Evolutionary conservation across 1,140 invertebrate genomes (phyloP), one percentile per base, ranked within the genome.

Genomic region (Sycophila sp.): DNA sequence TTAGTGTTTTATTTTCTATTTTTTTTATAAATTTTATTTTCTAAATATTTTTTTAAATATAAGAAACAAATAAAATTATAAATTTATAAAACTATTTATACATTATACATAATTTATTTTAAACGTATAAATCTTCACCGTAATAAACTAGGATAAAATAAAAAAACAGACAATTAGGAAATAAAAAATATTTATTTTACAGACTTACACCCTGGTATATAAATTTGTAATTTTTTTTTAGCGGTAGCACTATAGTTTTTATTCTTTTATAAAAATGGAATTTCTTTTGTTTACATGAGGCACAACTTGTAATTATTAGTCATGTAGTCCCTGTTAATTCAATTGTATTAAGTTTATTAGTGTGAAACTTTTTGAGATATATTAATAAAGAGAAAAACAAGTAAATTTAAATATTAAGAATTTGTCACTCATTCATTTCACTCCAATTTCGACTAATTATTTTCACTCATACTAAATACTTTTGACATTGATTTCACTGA

Each of bases 221-320:
- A 67, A 66, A 66, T 17, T 40, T 66, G 19, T n/a, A 42, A 13
- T 47, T 42, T 34, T 42, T 58, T 40, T 42, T 17, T 34, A 22
- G 32, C n/a, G n/a, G n/a, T n/a, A n/a, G n/a, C n/a, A n/a, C 32
- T n/a, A 65, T 22, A 8, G 8, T 13, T 24, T 1, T 3, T n/a
- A 7, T 53, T 38, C 8, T 51, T 58, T 58, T 67, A 67, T 58
- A 67, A 67, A 56, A 67, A 47, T 67, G 38, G 53, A 67, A 58
- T 58, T 67, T 67, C 45, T 67, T 15, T 28, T 56, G n/a, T 45
- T 45, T 58, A 34, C 51, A 58, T n/a, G 15, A 26, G 38, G 40
- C 5, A 49, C 47, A 42, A 47, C 26, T 56, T 45, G 6, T 8
- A 66, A 40, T 45, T 1, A 45, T 42, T 56, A 10, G 30, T 45